Percentiles rank a stretch among this genome's conserved stretches.
These are phyloP conservation scores for Stichodactyla mertensii DNA, from an alignment of 64 coral and sea anemone species.

Conservation along the genomic window DNA sequence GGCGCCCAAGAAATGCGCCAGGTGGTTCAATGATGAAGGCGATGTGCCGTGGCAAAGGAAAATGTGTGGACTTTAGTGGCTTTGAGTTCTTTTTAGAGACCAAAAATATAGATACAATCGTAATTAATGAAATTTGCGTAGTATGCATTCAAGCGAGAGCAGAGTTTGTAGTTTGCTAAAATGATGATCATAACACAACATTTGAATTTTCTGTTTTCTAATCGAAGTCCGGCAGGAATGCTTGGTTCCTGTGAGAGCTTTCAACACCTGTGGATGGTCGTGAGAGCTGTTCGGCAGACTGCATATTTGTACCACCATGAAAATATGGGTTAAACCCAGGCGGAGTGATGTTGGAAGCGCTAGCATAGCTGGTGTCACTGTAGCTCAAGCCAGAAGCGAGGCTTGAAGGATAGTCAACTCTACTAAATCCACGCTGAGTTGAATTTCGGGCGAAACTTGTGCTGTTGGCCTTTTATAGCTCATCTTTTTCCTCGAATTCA, in stretches of 20 bases:
- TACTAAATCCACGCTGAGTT: conserved; percentile 27
- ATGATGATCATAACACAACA: conserved; percentile 29
- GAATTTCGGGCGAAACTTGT: conserved; percentile 36
- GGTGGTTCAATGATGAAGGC: too few species aligned
- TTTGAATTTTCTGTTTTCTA: not conserved
- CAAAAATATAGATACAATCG: not conserved
- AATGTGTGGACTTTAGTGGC: conserved; percentile 42
- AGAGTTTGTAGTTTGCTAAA: conserved; percentile 13
- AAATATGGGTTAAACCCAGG: conserved; percentile 29
- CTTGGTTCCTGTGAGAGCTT: conserved; percentile 25
- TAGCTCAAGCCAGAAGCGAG: conserved; percentile 39
- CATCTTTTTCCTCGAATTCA: conserved; percentile 45
- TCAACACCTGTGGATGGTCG: conserved; percentile 32
- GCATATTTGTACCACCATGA: conserved; percentile 12
- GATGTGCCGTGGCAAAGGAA: too few species aligned
- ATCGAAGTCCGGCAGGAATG: conserved; percentile 7
- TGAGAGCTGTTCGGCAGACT: conserved; percentile 24
- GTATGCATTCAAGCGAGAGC: conserved; percentile 26
- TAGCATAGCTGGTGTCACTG: conserved; percentile 40
- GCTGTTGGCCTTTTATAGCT: conserved; percentile 30
- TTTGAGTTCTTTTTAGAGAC: conserved; percentile 16
- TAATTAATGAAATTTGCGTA: conserved; percentile 17
- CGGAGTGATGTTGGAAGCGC: conserved; percentile 25
- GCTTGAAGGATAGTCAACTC: conserved; percentile 38
- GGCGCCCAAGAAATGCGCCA: too few species aligned